Conservation (phyloP, 2,888 invertebrate genomes). For the Hybos culiciformis region DNA sequence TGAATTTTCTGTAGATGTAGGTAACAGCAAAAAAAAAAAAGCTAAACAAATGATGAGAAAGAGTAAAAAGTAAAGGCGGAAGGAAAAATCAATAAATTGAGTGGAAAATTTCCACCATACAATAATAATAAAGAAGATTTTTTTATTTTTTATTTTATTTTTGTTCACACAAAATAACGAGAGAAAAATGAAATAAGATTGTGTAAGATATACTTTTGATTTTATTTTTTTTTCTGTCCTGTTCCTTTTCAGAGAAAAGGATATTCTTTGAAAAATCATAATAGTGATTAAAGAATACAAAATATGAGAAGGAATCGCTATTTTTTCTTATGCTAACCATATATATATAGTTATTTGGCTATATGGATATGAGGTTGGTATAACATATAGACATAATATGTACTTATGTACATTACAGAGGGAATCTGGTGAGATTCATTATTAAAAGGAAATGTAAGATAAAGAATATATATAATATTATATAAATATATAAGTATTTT, state of each 20-base stretch:
- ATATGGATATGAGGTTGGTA: too few species aligned
- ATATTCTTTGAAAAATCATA: background rate
- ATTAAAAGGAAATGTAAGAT: too few species aligned
- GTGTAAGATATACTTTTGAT: background rate
- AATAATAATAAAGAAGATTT: background rate
- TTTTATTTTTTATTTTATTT: background rate
- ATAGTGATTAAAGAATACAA: too few species aligned
- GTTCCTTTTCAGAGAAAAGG: background rate
- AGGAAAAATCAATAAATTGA: conserved; percentile 3
- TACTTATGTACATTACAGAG: too few species aligned
- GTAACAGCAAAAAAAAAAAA: background rate
- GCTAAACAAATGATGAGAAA: background rate
- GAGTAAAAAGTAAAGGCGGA: background rate
- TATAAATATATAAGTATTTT: too few species aligned
- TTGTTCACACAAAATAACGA: background rate
- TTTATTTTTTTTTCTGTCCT: background rate
- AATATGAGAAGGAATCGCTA: too few species aligned
- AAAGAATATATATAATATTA: too few species aligned
- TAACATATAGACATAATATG: too few species aligned
- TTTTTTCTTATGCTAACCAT: too few species aligned
- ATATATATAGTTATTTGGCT: too few species aligned
- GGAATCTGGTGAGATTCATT: too few species aligned
- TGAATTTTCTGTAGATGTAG: too few species aligned
- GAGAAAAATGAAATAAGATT: background rate
- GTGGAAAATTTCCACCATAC: background rate